phyloP scores from a whole-genome alignment of 2,797 vertebrate species.

The Alauda arvensis region DNA sequence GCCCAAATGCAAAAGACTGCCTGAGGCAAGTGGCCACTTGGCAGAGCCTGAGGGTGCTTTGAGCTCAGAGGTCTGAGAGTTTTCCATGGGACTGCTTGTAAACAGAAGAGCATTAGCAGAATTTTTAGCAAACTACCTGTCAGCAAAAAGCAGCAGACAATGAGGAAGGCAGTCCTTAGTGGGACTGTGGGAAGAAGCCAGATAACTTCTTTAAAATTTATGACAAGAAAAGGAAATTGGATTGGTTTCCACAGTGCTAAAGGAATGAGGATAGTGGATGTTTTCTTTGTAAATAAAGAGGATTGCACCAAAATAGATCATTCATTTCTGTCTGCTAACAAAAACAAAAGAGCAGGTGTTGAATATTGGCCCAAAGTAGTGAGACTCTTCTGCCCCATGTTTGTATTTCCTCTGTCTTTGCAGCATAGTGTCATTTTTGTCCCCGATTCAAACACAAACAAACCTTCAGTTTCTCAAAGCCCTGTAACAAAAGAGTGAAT shows the following conservation, averaged over 20 bases:
- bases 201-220: background rate
- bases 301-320: background rate
- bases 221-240: background rate
- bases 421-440: background rate
- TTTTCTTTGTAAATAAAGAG: constrained; percentile 11
- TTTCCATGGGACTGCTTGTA: background rate
- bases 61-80: background rate
- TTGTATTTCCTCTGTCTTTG: background rate
- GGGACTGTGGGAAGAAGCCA: background rate
- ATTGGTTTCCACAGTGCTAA: background rate
- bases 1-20: background rate
- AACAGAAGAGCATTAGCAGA: background rate
- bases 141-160: constrained; percentile 1
- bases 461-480: background rate
- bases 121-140: background rate
- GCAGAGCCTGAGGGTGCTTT: background rate
- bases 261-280: background rate
- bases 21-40: constrained; percentile 1
- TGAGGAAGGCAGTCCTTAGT: background rate
- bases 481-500: background rate
- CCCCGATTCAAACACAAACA: background rate
- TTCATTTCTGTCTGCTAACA: background rate
- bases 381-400: background rate
- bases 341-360: constrained; percentile 21
- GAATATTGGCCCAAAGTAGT: background rate